Conservation (phyloP, 2,888 invertebrate genomes). For the Erynnis tages region DNA sequence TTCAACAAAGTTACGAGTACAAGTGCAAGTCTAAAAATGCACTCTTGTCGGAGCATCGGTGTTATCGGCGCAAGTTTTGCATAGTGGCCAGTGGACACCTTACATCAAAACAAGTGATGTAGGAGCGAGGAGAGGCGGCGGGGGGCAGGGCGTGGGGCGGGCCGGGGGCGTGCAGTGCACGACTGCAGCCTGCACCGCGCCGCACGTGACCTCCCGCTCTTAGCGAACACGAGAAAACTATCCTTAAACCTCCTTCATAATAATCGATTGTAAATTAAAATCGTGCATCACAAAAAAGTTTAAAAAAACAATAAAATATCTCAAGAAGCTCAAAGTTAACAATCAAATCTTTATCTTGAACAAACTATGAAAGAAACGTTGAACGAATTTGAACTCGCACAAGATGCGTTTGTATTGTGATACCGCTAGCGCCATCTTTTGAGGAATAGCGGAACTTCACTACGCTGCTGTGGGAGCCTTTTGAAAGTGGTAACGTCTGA, state of each 20-base stretch:
- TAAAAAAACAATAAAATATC: no score
- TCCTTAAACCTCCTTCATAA: constrained; percentile 3
- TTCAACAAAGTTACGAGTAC: constrained; percentile 17
- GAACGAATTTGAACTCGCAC: not conserved
- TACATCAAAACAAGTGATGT: constrained; percentile 78
- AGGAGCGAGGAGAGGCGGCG: constrained; percentile 44
- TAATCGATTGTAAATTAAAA: no score
- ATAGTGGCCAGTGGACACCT: constrained; percentile 72
- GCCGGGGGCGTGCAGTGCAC: constrained; percentile 66
- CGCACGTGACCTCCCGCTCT: constrained; percentile 57
- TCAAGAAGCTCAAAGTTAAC: no score
- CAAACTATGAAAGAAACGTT: not conserved
- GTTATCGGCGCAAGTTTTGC: constrained; percentile 57
- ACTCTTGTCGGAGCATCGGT: constrained; percentile 16
- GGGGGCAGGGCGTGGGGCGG: constrained; percentile 53
- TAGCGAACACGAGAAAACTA: constrained; percentile 26
- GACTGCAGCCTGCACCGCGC: constrained; percentile 56
- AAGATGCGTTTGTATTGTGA: constrained; percentile 28
- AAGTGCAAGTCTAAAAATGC: constrained; percentile 20
- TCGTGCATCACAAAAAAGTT: no score
- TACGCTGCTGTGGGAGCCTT: no score
- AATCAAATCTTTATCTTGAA: no score
- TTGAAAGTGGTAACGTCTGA: no score
- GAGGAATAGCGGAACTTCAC: constrained; percentile 53
- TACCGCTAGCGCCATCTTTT: constrained; percentile 63